Conservation (phyloP, 2,113 vertebrate species). For the Bubalus kerabau region DNA sequence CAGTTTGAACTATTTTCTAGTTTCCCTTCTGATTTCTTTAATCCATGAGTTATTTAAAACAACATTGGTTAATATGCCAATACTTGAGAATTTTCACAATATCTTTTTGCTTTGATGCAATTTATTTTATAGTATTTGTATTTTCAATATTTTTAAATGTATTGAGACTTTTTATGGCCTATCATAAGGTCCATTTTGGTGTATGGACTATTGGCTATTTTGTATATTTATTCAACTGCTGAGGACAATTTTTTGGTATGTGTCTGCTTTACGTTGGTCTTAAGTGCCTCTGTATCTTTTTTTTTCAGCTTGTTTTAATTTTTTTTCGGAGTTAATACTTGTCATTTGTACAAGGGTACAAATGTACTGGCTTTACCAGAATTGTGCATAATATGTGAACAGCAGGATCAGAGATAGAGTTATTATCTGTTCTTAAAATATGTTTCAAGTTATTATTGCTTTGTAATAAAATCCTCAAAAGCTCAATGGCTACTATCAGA, state of each 20-base stretch:
- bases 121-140: neutral
- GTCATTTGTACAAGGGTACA: neutral
- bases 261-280: neutral
- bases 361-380: neutral
- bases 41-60: neutral
- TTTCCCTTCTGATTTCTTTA: neutral
- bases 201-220: neutral
- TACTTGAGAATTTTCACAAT: neutral
- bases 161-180: neutral
- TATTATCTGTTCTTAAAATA: neutral
- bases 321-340: neutral
- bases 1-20: neutral
- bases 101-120: neutral
- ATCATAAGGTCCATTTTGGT: neutral
- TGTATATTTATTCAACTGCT: neutral
- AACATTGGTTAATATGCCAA: neutral
- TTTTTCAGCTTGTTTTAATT: neutral
- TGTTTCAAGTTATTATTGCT: conserved; percentile 28
- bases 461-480: neutral
- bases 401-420: neutral
- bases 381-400: neutral
- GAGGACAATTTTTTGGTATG: neutral
- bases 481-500: neutral
- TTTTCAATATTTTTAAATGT: neutral
- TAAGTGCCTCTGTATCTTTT: neutral